A percentile compares a stretch with the other conserved stretches of the same genome.
These are phyloP conservation scores for Stratiomys singularior DNA, from an alignment of 2,888 invertebrate species.

Conservation along the genomic window DNA sequence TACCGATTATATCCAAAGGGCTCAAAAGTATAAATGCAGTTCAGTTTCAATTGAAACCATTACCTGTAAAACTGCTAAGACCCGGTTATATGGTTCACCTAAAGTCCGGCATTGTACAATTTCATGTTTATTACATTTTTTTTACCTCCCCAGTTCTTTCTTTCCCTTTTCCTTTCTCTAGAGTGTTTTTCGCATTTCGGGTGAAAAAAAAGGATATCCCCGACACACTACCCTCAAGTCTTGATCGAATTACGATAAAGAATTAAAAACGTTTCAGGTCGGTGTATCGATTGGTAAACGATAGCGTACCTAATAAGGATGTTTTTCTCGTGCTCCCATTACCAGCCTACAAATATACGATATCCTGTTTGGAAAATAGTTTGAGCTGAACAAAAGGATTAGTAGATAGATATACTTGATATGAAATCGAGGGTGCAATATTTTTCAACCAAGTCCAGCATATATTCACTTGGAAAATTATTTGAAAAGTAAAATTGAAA, in stretches of 20 bases:
- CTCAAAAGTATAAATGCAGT: slow-evolving; percentile 30
- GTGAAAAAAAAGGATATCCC: slow-evolving; percentile 16
- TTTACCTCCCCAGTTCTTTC: not conserved
- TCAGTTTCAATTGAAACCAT: slow-evolving; percentile 44
- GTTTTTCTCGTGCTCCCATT: slow-evolving; percentile 43
- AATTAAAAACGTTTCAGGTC: slow-evolving; percentile 39
- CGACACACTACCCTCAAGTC: slow-evolving; percentile 33
- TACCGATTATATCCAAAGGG: slow-evolving; percentile 35
- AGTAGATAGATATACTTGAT: slow-evolving; percentile 48
- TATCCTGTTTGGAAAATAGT: slow-evolving; percentile 44
- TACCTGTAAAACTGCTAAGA: slow-evolving; percentile 7
- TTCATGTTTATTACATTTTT: slow-evolving; percentile 35
- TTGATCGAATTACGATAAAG: slow-evolving; percentile 45
- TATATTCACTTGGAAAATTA: slow-evolving; percentile 25
- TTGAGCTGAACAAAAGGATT: slow-evolving; percentile 48
- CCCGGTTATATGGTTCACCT: slow-evolving; percentile 27
- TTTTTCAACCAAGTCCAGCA: slow-evolving; percentile 29
- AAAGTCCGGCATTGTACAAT: slow-evolving; percentile 44
- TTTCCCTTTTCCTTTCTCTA: slow-evolving; percentile 16
- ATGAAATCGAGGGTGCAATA: slow-evolving; percentile 51
- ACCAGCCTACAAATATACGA: slow-evolving; percentile 43
- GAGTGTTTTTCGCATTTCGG: not conserved
- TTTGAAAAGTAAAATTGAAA: not conserved
- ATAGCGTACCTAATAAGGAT: slow-evolving; percentile 45
- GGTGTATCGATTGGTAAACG: slow-evolving; percentile 47